A percentile compares a stretch with the other conserved stretches of the same genome.
Evolutionary conservation across 1,140 invertebrate species (phyloP).

Genomic region (Caenorhabditis brenneri): DNA sequence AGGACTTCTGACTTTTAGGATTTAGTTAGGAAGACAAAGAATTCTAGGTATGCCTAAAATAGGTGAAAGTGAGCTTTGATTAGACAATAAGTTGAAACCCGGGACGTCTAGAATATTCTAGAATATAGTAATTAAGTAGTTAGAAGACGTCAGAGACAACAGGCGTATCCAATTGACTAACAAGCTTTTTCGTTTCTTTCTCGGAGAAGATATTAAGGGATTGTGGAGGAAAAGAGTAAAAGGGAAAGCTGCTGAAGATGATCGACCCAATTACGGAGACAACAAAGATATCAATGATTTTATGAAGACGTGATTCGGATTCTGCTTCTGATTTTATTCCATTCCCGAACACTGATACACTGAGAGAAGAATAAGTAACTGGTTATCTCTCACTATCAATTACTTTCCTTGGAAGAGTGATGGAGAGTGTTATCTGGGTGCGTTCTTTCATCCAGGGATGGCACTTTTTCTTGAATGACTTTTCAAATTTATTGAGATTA

Average conservation of each 20-base stretch:
- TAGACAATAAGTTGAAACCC: not conserved
- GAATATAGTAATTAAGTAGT: slow-evolving; percentile 19
- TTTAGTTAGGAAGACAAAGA: not conserved
- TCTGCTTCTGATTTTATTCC: not conserved
- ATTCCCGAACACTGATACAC: not conserved
- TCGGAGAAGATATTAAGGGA: slow-evolving; percentile 8
- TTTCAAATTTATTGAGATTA: too few species aligned
- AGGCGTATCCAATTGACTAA: slow-evolving; percentile 28
- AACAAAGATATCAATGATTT: not conserved
- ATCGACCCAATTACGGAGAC: not conserved
- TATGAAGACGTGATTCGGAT: not conserved
- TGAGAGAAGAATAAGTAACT: not conserved
- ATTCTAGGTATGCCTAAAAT: not conserved
- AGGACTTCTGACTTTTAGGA: too few species aligned
- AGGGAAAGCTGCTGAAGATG: not conserved
- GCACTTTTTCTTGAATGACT: too few species aligned
- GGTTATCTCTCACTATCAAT: not conserved
- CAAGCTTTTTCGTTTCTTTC: not conserved
- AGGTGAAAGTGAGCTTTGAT: not conserved
- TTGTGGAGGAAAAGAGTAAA: not conserved
- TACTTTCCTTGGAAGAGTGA: not conserved
- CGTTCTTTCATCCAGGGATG: too few species aligned
- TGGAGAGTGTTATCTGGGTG: too few species aligned
- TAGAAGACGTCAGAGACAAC: not conserved
- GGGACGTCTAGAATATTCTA: slow-evolving; percentile 20